Base-by-base conservation (phyloP, 2,113 vertebrate genomes). In the Columba janthina region DNA sequence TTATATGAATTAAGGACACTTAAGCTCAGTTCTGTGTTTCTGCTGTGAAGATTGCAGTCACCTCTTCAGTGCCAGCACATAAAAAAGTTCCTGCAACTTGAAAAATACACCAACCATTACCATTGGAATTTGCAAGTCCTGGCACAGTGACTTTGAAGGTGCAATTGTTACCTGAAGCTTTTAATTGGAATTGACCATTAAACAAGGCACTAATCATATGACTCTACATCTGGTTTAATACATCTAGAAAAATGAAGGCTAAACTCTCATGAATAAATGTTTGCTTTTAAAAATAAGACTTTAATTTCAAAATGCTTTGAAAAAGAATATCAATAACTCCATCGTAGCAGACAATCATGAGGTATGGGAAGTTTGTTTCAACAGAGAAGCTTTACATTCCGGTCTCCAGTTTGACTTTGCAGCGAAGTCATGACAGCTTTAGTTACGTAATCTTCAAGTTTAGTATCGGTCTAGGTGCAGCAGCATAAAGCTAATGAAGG, bases 261-360 rank as follows among this genome's bases (percentile, higher is more conserved):
- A 34, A 80, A 25, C 9, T 38, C 8, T 42, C 1, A 0, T 76
- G 28, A 57, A 34, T 62, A 73, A 70, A 70, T 46, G 5, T 10
- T 73, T 46, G 7, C 15, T 66, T 80, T 31, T 42, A 34, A 64
- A 88, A 93, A 51, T 25, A 38, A 18, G 1, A 58, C 29, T 81
- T 77, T 28, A 34, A 31, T 70, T 16, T 51, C 60, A 5, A 53
- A 79, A 54, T 36, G 11, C 7, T 88, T 74, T 61, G 50, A 32
- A 79, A 26, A 82, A 3, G 10, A 75, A 14, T 57, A 46, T 46
- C 15, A 65, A 88, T 53, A 46, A 9, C 53, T 75, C 11, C 25
- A 11, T 26, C 26, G 15, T 4, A 78, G 26, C 6, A 78, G 48
- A 54, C 0, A 0, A 44, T 11, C 15, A 50, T 12, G 21, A 87